Percentiles rank a stretch among this genome's conserved stretches.
Evolutionary conservation across 2,888 invertebrate species (phyloP).

Genomic region (Tribolium freemani): DNA sequence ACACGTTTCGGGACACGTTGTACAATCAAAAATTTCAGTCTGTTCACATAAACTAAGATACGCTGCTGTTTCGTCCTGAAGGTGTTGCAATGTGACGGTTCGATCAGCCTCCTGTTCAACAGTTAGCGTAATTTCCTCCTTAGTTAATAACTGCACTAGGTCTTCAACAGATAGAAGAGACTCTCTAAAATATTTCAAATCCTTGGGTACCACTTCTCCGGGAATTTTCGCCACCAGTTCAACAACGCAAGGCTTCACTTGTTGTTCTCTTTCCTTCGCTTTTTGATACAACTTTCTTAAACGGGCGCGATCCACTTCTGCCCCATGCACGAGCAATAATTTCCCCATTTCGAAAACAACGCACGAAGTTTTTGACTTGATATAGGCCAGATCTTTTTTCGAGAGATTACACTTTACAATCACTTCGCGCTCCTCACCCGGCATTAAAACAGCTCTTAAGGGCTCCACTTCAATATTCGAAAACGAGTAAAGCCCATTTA

Average conservation of each 20-base stretch:
- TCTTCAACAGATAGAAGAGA: conserved; percentile 55
- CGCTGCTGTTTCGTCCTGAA: conserved; percentile 60
- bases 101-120: conserved; percentile 63
- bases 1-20: background rate
- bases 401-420: conserved; percentile 59
- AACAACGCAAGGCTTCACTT: conserved; percentile 53
- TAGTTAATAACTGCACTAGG: conserved; percentile 56
- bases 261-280: conserved; percentile 51
- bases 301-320: conserved; percentile 62
- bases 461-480: conserved; percentile 59
- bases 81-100: conserved; percentile 58
- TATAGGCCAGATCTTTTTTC: conserved; percentile 58
- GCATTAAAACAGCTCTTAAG: conserved; percentile 57
- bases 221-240: conserved; percentile 56
- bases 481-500: conserved; percentile 56
- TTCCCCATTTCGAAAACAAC: conserved; percentile 62
- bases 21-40: background rate
- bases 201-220: conserved; percentile 60
- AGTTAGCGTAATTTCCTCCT: conserved; percentile 62
- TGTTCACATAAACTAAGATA: conserved; percentile 53
- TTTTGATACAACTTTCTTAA: conserved; percentile 59
- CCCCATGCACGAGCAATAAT: conserved; percentile 61
- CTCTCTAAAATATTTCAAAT: conserved; percentile 61
- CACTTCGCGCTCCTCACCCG: conserved; percentile 58
- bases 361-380: conserved; percentile 51